Percentiles rank a stretch among this genome's conserved stretches.
These are phyloP conservation scores for Hypercompe scribonia DNA, from an alignment of 2,888 invertebrate genomes.

Conservation along the genomic window DNA sequence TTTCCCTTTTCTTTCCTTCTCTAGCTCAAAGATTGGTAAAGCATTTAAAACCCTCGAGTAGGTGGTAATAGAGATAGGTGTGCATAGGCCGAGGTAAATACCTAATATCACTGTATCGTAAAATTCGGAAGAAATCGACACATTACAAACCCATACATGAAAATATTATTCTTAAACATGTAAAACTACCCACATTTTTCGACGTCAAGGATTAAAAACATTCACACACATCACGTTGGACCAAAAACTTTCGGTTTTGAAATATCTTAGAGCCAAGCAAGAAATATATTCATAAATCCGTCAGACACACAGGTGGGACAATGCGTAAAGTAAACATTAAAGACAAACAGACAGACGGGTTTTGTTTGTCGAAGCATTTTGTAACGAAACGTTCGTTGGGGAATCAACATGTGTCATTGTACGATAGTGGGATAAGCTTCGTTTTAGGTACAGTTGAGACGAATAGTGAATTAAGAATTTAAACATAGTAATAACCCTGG, in stretches of 20 bases:
- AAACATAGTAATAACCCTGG: background rate
- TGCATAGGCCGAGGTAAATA: too few species aligned
- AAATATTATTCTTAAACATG: background rate
- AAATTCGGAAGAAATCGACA: too few species aligned
- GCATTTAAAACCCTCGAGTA: too few species aligned
- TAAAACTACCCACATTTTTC: background rate
- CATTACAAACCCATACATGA: background rate
- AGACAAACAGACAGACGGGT: constrained; percentile 33
- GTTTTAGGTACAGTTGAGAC: constrained; percentile 3
- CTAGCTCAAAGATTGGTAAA: too few species aligned
- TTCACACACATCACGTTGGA: background rate
- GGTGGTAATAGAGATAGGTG: too few species aligned
- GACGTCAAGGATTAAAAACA: constrained; percentile 1
- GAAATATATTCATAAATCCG: constrained; percentile 24
- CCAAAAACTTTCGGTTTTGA: background rate
- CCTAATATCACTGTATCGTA: too few species aligned
- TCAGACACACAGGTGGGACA: constrained; percentile 41
- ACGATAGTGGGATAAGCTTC: constrained; percentile 20
- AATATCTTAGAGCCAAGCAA: background rate
- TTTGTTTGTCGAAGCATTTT: constrained; percentile 39
- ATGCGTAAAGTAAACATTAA: constrained; percentile 44
- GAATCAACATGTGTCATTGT: constrained; percentile 17
- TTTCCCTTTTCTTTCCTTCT: too few species aligned
- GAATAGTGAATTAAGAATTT: background rate
- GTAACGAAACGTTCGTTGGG: constrained; percentile 28